Percentiles rank a stretch among this genome's conserved stretches.
Conservation (phyloP, 2,113 vertebrate genomes). For the Gymnocephalus cernua region DNA sequence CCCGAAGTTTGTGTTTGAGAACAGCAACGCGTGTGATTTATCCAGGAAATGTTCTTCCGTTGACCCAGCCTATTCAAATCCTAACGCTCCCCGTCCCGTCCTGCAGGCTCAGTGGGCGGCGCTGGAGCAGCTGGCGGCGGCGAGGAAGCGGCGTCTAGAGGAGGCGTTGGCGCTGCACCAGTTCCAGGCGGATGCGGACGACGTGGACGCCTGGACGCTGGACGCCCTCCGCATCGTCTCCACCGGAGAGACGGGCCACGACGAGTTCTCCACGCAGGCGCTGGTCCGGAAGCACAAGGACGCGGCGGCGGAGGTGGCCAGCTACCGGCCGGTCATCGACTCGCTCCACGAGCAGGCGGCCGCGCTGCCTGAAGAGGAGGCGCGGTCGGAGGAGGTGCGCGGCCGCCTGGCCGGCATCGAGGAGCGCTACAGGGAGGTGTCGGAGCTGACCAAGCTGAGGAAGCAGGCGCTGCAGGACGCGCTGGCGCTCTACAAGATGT, state of each 20-base stretch:
- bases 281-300: conserved; percentile 97
- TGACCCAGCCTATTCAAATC: too few relatives aligned
- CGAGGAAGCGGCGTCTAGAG: conserved; percentile 88
- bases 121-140: conserved; percentile 90
- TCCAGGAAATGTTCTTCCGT: too few relatives aligned
- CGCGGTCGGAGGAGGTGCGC: conserved; percentile 85
- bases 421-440: conserved; percentile 94
- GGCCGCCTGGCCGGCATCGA: conserved; percentile 90
- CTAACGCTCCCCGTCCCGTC: neutral
- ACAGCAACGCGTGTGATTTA: too few relatives aligned
- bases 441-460: conserved; percentile 90
- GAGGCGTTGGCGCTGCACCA: conserved; percentile 93
- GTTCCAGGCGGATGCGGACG: conserved; percentile 93
- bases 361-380: conserved; percentile 84
- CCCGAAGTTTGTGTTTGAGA: too few relatives aligned
- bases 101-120: conserved; percentile 93
- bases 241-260: conserved; percentile 93
- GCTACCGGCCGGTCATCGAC: conserved; percentile 91
- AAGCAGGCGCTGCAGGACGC: conserved; percentile 96
- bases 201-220: conserved; percentile 94
- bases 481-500: conserved; percentile 95
- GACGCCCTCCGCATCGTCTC: conserved; percentile 95
- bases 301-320: conserved; percentile 91
- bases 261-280: conserved; percentile 96
- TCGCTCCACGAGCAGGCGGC: conserved; percentile 90